phyloP scores from a whole-genome alignment of 1,140 invertebrate species.

The Tetranychus cinnabarinus region DNA sequence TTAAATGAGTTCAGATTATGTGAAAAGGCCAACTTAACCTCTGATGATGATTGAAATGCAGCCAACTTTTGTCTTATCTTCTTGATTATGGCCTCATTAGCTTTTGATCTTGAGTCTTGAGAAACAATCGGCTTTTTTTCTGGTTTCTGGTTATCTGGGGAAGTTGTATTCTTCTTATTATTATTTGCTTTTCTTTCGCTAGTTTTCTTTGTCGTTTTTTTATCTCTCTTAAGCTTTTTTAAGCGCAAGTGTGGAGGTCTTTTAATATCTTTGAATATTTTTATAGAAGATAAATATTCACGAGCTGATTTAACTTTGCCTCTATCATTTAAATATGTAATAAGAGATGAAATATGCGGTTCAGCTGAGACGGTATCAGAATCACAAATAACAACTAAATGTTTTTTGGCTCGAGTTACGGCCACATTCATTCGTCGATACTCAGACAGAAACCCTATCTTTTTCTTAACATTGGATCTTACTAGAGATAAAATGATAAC shows the following conservation, averaged over 20 bases:
- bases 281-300: neutral
- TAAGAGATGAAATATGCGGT: neutral
- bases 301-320: neutral
- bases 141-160: neutral
- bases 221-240: neutral
- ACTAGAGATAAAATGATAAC: constrained; percentile 32
- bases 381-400: constrained; percentile 31
- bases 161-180: neutral
- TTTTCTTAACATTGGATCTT: constrained; percentile 26
- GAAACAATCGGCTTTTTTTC: neutral
- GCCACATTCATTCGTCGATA: constrained; percentile 35
- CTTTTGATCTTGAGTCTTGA: neutral
- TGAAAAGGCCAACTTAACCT: constrained; percentile 17
- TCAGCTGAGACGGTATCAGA: constrained; percentile 9
- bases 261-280: neutral
- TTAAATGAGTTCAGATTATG: constrained; percentile 19
- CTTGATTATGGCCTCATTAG: neutral
- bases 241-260: neutral
- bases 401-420: constrained; percentile 31
- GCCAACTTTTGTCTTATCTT: neutral
- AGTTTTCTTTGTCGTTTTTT: neutral
- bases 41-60: neutral
- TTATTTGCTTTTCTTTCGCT: neutral
- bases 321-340: neutral
- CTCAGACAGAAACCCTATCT: constrained; percentile 35